Evolutionary conservation across 2,113 vertebrate genomes (phyloP), one percentile per base, ranked within the genome.

Genomic region (Macroglossus sobrinus): DNA sequence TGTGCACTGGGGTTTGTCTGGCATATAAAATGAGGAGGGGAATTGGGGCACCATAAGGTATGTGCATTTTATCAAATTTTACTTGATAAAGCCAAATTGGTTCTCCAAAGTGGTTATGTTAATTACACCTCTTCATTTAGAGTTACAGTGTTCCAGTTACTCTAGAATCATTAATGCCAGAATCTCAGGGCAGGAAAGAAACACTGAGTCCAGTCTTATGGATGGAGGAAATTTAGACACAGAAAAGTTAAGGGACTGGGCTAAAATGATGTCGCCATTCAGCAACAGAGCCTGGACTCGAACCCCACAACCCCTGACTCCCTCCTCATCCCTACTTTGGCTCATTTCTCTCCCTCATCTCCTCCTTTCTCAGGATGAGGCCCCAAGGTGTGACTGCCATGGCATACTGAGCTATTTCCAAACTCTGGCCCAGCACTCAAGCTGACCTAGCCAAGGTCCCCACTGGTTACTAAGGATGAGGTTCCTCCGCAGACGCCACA

Each of bases 401-500:
- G 0, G 43, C 74, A 0, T 18, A 50, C 8, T 9, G 0, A 63
- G 35, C 69, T 18, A 0, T 50, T 68, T 90, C 69, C 57, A 0
- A 19, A 3, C 0, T 47, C 35, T 26, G 90, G 79, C 92, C 24
- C 5, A 5, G 1, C 45, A 2, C 64, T 3, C 0, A 0, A 66
- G 30, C 66, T 86, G 69, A 95, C 0, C 2, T 33, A 1, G 81
- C 50, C 0, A 1, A 15, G 33, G 71, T 16, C 22, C 33, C 24
- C 15, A 0, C 5, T 15, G 2, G 1, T 0, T 6, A 2, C 12
- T 0, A 33, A 93, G 50, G 11, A 99, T 99, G 99, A 98, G 99
- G 63, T 84, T 99, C 5, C 96, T 99, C 22, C 98, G 99, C 33
- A 98, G 99, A 55, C 99, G 99, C 63, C 84, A 98, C 96, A 98